These are phyloP conservation scores for Heliopora coerulea DNA, from an alignment of 92 coral and sea anemone genomes.

Conservation along the genomic window DNA sequence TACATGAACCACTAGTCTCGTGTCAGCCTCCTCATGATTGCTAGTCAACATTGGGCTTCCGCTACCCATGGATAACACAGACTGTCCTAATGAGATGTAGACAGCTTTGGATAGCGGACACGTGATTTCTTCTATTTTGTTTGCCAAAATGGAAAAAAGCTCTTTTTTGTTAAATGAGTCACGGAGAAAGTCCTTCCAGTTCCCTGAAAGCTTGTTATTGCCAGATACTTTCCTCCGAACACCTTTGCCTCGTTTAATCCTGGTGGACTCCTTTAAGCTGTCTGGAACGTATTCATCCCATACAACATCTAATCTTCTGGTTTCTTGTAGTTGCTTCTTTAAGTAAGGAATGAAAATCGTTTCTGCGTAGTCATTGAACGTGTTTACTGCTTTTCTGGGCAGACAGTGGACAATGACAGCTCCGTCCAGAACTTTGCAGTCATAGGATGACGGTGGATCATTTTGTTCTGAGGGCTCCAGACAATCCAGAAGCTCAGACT, in stretches of 20 bases:
- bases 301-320: too few relatives aligned
- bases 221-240: slow-evolving; percentile 52
- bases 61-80: slow-evolving; percentile 29
- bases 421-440: slow-evolving; percentile 60
- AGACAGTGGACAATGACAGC: slow-evolving; percentile 55
- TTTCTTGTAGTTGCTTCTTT: too few relatives aligned
- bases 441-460: too few relatives aligned
- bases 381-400: slow-evolving; percentile 40
- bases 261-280: slow-evolving; percentile 50
- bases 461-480: too few relatives aligned
- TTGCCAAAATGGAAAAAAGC: slow-evolving; percentile 4
- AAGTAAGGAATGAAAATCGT: too few relatives aligned
- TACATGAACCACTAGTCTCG: slow-evolving; percentile 52
- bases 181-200: slow-evolving; percentile 25
- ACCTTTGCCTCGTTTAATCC: slow-evolving; percentile 48
- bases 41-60: slow-evolving; percentile 34
- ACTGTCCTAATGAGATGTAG: not conserved
- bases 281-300: slow-evolving; percentile 35
- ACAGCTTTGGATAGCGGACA: not conserved
- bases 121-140: not conserved
- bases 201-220: slow-evolving; percentile 33
- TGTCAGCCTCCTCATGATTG: slow-evolving; percentile 42
- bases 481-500: too few relatives aligned
- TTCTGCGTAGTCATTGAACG: too few relatives aligned
- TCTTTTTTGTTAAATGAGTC: slow-evolving; percentile 42